phyloP scores from a whole-genome alignment of 2,797 vertebrate species.

The Carcharodon carcharias region DNA sequence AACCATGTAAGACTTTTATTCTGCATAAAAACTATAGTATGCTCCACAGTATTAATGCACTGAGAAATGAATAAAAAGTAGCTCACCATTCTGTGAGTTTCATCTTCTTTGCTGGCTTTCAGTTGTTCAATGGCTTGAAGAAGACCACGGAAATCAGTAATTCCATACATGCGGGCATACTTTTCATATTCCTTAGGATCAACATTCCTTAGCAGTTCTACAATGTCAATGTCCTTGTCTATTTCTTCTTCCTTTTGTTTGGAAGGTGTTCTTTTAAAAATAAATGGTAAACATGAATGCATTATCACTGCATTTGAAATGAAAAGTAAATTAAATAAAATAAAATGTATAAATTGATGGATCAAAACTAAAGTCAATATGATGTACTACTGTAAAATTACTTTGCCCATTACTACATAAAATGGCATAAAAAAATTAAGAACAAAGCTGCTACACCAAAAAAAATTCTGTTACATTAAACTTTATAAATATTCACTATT shows the following conservation, averaged over 20 bases:
- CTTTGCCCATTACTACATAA: background rate
- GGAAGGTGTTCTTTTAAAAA: conserved; percentile 71
- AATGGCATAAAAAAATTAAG: background rate
- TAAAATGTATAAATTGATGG: background rate
- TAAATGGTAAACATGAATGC: conserved; percentile 18
- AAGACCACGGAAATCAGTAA: conserved; percentile 94
- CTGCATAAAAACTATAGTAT: background rate
- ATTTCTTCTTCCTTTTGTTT: conserved; percentile 85
- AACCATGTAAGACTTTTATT: background rate
- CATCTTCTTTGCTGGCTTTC: conserved; percentile 78
- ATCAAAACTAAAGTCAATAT: background rate
- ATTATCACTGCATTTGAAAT: conserved; percentile 2
- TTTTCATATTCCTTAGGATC: conserved; percentile 99
- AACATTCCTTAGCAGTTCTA: conserved; percentile 94
- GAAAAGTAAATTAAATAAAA: background rate
- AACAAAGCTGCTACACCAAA: background rate
- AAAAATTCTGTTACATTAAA: conserved; percentile 35
- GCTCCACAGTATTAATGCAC: background rate
- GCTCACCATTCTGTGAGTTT: conserved; percentile 82
- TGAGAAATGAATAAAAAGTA: background rate
- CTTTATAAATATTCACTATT: background rate
- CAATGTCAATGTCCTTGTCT: conserved; percentile 86
- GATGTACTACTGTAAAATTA: background rate
- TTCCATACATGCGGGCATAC: conserved; percentile 96
- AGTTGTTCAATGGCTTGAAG: conserved; percentile 93